phyloP scores from a whole-genome alignment of 2,113 vertebrate species.

The Lasiurus borealis region DNA sequence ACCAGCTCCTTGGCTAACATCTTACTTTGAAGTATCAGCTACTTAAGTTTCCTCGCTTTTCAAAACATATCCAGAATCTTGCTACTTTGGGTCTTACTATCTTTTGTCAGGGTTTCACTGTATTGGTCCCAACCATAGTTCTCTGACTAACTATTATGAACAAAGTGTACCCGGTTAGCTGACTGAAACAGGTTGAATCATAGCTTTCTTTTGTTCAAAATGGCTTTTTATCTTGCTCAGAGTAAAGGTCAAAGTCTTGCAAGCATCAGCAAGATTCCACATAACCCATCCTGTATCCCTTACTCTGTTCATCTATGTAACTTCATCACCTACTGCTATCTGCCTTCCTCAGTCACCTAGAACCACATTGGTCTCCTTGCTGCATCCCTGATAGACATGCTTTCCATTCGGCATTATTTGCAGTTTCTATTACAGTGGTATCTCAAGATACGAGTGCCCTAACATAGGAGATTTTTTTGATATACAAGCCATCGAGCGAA shows the following conservation, averaged over 20 bases:
- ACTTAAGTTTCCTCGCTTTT: background rate
- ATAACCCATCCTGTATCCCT: fast-evolving
- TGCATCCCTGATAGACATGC: fast-evolving
- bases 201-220: background rate
- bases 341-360: background rate
- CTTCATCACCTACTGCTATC: background rate
- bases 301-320: background rate
- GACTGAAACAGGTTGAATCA: background rate
- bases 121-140: background rate
- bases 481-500: too few species aligned
- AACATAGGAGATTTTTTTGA: too few species aligned
- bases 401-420: background rate
- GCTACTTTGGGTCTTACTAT: background rate
- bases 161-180: background rate
- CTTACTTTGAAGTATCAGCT: background rate
- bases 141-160: background rate
- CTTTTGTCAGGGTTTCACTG: background rate
- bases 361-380: background rate
- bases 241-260: background rate
- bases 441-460: too few species aligned
- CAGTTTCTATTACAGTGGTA: background rate
- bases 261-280: background rate
- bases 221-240: background rate
- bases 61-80: background rate
- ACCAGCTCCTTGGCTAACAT: background rate